Evolutionary conservation across 2,113 vertebrate species (phyloP).

Genomic region (Malaclemys terrapin): DNA sequence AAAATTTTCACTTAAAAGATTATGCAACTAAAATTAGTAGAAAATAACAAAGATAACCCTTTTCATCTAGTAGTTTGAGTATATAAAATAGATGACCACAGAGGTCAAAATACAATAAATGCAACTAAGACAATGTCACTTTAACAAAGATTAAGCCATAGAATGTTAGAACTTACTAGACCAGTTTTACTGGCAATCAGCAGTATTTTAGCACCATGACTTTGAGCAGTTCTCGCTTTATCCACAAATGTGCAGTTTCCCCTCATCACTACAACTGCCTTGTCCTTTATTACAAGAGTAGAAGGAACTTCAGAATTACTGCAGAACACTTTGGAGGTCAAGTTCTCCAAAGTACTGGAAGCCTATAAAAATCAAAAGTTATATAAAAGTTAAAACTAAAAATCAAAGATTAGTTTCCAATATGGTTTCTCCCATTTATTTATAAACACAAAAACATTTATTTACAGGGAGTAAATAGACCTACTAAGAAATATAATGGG

Average conservation of each 20-base stretch:
- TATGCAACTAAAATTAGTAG: background rate
- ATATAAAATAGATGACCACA: background rate
- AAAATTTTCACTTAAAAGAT: background rate
- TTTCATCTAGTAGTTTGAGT: background rate
- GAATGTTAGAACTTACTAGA: conserved; percentile 79
- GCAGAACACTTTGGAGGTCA: conserved; percentile 86
- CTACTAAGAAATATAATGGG: background rate
- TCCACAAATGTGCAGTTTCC: conserved; percentile 86
- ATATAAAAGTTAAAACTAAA: background rate
- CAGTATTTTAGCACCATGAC: conserved; percentile 81
- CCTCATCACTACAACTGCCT: conserved; percentile 86
- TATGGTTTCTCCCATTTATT: background rate
- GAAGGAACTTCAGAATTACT: conserved; percentile 72
- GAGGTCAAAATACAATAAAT: background rate
- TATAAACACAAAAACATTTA: background rate
- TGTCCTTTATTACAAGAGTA: conserved; percentile 77
- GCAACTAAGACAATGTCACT: background rate
- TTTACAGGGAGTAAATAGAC: conserved; percentile 1
- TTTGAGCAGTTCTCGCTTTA: conserved; percentile 89
- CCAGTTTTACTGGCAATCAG: conserved; percentile 84
- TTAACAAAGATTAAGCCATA: background rate
- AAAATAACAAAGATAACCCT: background rate
- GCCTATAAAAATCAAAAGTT: conserved; percentile 74
- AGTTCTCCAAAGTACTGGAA: conserved; percentile 79
- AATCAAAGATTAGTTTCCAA: background rate